These are phyloP conservation scores for Euplagia quadripunctaria DNA, from an alignment of 2,888 invertebrate species.

Conservation along the genomic window DNA sequence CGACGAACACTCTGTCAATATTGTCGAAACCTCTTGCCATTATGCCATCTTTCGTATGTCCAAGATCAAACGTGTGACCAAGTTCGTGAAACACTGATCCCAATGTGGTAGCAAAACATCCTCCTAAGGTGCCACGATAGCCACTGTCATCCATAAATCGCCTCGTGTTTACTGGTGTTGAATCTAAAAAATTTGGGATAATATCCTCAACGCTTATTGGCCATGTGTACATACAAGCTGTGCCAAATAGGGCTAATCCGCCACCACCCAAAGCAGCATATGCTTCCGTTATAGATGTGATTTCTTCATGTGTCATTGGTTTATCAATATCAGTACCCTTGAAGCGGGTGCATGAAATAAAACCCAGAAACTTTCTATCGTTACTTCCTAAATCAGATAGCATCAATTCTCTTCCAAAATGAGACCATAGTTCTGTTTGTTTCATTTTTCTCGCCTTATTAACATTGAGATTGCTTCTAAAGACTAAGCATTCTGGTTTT, in stretches of 20 bases:
- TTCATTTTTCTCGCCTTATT: conserved; percentile 91
- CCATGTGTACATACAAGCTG: conserved; percentile 97
- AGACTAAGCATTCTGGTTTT: conserved; percentile 90
- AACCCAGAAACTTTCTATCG: conserved; percentile 95
- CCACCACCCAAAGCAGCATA: conserved; percentile 97
- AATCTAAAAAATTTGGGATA: conserved; percentile 81
- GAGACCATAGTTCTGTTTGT: conserved; percentile 94
- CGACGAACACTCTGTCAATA: conserved; percentile 92
- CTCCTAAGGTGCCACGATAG: conserved; percentile 94
- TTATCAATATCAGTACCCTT: conserved; percentile 88
- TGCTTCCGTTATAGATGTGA: conserved; percentile 90
- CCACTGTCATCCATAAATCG: conserved; percentile 96
- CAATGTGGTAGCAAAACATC: conserved; percentile 95
- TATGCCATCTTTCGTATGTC: conserved; percentile 95
- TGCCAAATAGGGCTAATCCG: conserved; percentile 96
- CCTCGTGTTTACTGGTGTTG: conserved; percentile 90
- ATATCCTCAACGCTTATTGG: conserved; percentile 91
- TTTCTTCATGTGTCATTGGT: conserved; percentile 90
- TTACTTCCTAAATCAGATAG: conserved; percentile 88
- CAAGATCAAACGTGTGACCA: conserved; percentile 97
- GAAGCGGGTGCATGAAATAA: conserved; percentile 95
- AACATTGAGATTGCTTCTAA: conserved; percentile 91
- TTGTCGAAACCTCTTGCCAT: conserved; percentile 97
- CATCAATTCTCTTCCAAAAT: conserved; percentile 95
- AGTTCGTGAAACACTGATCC: conserved; percentile 97